Evolutionary conservation across 2,888 invertebrate genomes (phyloP), one percentile per base, ranked within the genome.

Genomic region (Tiliacea aurago): DNA sequence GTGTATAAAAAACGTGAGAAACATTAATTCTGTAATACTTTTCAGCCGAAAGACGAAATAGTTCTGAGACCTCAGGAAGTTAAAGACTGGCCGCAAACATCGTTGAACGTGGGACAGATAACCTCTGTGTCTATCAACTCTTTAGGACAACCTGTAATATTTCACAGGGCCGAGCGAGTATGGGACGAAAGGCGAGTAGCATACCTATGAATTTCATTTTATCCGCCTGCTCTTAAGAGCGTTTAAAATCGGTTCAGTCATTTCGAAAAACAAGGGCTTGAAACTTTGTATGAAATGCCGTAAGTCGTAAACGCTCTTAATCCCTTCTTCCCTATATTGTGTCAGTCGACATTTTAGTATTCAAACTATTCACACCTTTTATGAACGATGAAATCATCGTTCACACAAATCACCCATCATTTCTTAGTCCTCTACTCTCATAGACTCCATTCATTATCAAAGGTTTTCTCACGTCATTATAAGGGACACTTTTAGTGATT

Each of bases 61-160:
- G 95, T 97, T 6, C 92, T 97, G 61, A 96, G 97, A 87, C 98
- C 98, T 3, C 97, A 97, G 88, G 97, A 97, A 84, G 97, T 98
- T 4, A 97, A 97, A 88, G 96, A 97, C 84, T 97, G 97, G 97
- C 97, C 97, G 0, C 96, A 96, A 80, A 96, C 96, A 80, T 95
- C 96, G 0, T 87, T 97, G 59, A 97, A 97, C 85, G 96, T 99
- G 49, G 99, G 99, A 7, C 98, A 99, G 95, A 97, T 99, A 76
- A 97, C 98, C 47, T 98, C 98, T 13, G 97, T 99, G n/a, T 97
- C 98, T 15, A 98, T 98, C 53, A 98, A 98, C 93, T 97, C 97
- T 7, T 95, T 97, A 67, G 98, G 98, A 33, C 97, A 98, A 88
- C 97, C 99, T 4, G 97, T 98, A 67, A 97, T 99, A 80, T 99